These are phyloP conservation scores for Antennarius maculatus DNA, from an alignment of 2,797 vertebrate species.

Conservation along the genomic window DNA sequence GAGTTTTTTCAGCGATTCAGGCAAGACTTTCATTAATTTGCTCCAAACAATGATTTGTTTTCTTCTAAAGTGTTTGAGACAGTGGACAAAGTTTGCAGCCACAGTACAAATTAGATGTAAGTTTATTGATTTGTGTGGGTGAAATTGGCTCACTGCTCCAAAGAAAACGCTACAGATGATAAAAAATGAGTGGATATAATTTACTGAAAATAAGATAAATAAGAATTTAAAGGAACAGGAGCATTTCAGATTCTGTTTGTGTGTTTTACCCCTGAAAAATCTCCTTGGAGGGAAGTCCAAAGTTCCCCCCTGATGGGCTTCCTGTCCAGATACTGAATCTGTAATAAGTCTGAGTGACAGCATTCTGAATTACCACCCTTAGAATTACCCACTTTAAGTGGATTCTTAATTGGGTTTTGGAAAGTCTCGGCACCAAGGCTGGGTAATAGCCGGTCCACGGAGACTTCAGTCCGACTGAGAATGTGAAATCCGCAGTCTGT, in stretches of 20 bases:
- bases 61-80: conserved; percentile 43
- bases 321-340: too few species aligned
- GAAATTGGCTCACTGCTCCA: conserved; percentile 38
- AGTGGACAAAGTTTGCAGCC: conserved; percentile 51
- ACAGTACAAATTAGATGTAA: conserved; percentile 58
- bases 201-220: not conserved
- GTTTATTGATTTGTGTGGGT: conserved; percentile 55
- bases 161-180: conserved; percentile 2
- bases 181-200: not conserved
- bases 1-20: conserved; percentile 35
- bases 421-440: conserved; percentile 40
- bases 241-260: too few species aligned
- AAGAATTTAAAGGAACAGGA: too few species aligned
- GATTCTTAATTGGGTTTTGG: conserved; percentile 64
- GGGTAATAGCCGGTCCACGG: conserved; percentile 46
- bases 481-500: conserved; percentile 61
- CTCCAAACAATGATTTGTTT: conserved; percentile 55
- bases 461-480: conserved; percentile 41
- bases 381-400: conserved; percentile 40
- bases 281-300: too few species aligned
- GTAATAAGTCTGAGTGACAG: conserved; percentile 16
- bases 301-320: not conserved
- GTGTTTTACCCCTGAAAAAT: too few species aligned
- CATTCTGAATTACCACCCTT: conserved; percentile 28
- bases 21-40: conserved; percentile 60